phyloP scores from a whole-genome alignment of 2,888 invertebrate species.

The Apodemia duryi region DNA sequence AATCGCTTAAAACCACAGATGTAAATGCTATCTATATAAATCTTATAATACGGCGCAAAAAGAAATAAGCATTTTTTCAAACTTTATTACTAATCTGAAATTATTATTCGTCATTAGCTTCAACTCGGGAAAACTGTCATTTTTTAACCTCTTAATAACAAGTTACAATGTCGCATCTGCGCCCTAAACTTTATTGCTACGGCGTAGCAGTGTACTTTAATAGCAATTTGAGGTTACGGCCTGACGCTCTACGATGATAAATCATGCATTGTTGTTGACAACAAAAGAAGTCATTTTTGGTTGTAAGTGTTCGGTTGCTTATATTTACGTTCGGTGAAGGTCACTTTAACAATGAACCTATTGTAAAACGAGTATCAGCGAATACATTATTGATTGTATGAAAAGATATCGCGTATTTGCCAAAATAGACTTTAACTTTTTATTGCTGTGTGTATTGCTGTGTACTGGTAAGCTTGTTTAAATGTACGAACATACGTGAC shows the following conservation, averaged over 20 bases:
- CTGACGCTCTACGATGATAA: constrained; percentile 43
- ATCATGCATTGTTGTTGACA: constrained; percentile 66
- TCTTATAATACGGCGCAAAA: too few relatives aligned
- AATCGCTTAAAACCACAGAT: too few relatives aligned
- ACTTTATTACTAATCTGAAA: too few relatives aligned
- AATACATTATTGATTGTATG: constrained; percentile 18
- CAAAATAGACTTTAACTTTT: not conserved
- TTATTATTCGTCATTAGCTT: not conserved
- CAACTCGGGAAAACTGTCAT: not conserved
- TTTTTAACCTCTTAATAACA: not conserved
- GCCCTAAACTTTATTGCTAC: constrained; percentile 23
- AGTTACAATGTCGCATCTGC: constrained; percentile 17
- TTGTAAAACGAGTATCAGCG: constrained; percentile 9
- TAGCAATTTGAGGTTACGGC: constrained; percentile 35
- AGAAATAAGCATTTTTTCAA: too few relatives aligned
- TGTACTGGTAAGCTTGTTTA: too few relatives aligned
- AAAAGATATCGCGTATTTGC: not conserved
- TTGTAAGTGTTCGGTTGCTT: constrained; percentile 49
- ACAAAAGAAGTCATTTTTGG: constrained; percentile 74
- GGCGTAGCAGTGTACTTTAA: constrained; percentile 33
- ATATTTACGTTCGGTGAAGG: constrained; percentile 27
- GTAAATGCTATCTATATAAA: too few relatives aligned
- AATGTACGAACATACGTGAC: too few relatives aligned
- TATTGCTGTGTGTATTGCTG: too few relatives aligned
- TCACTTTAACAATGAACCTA: constrained; percentile 16